Conservation (phyloP, 2,888 invertebrate genomes). For the Proisotoma minuta region DNA sequence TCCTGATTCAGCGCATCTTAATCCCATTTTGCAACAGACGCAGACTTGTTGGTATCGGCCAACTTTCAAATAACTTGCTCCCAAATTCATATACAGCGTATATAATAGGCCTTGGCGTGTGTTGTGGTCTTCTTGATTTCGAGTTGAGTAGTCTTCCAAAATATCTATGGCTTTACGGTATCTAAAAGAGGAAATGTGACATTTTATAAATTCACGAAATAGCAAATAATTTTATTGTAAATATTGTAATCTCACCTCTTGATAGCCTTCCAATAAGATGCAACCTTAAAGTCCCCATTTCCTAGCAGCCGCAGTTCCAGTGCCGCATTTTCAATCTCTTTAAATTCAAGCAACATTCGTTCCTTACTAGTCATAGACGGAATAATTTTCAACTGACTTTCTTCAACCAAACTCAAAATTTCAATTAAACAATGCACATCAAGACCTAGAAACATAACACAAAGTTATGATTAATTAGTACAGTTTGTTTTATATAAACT, state of each 20-base stretch:
- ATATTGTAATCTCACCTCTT: constrained; percentile 14
- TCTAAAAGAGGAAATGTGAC: too few species aligned
- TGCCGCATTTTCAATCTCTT: constrained; percentile 59
- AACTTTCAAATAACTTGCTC: constrained; percentile 64
- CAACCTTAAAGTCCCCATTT: constrained; percentile 57
- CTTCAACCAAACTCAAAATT: constrained; percentile 58
- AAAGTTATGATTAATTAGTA: too few species aligned
- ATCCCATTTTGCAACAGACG: constrained; percentile 58
- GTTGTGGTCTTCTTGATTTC: constrained; percentile 63
- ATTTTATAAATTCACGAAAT: too few species aligned
- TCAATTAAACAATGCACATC: constrained; percentile 71
- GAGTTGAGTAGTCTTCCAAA: constrained; percentile 63
- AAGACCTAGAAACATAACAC: too few species aligned
- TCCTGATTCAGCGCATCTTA: constrained; percentile 51
- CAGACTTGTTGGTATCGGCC: constrained; percentile 63
- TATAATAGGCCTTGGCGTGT: constrained; percentile 61
- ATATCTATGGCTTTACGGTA: constrained; percentile 62
- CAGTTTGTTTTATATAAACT: too few species aligned
- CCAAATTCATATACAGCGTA: constrained; percentile 67
- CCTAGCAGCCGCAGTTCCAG: constrained; percentile 62
- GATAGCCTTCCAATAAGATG: constrained; percentile 45
- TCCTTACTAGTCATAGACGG: constrained; percentile 55
- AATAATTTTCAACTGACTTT: constrained; percentile 53
- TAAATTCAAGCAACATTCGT: constrained; percentile 59
- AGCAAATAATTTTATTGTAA: neutral